phyloP scores from a whole-genome alignment of 2,888 invertebrate species.

The Nomada flava region DNA sequence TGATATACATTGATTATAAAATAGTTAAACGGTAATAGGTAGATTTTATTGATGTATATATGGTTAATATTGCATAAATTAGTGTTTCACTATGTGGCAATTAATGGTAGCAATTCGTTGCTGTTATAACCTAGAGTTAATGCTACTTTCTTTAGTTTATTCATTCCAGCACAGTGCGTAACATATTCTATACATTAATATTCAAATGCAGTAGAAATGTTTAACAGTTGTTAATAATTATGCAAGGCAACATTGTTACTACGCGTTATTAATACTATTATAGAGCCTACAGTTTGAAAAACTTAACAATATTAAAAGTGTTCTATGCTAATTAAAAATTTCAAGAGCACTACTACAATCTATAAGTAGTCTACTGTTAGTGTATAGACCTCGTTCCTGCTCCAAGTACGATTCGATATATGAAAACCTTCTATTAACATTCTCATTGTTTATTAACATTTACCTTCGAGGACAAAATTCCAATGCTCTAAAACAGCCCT shows the following conservation, averaged over 20 bases:
- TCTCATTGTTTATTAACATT: not conserved
- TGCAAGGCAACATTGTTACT: slow-evolving; percentile 24
- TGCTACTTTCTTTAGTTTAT: too few species aligned
- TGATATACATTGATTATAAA: not conserved
- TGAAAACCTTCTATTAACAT: not conserved
- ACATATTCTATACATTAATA: slow-evolving; percentile 11
- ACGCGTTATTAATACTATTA: slow-evolving; percentile 8
- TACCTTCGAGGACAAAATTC: not conserved
- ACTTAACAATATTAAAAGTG: not conserved
- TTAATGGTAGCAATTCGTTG: too few species aligned
- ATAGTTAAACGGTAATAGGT: not conserved
- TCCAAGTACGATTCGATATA: not conserved
- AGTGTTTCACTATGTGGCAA: not conserved
- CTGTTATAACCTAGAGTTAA: too few species aligned
- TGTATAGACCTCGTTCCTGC: not conserved
- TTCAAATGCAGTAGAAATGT: slow-evolving; percentile 7
- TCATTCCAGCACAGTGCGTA: not conserved
- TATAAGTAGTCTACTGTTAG: not conserved
- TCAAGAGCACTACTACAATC: too few species aligned
- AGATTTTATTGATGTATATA: not conserved
- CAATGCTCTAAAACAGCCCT: not conserved
- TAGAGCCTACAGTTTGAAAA: not conserved
- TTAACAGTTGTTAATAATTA: slow-evolving; percentile 26
- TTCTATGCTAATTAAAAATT: not conserved
- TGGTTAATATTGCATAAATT: slow-evolving; percentile 12